Evolutionary conservation across 2,888 invertebrate genomes (phyloP), one percentile per base, ranked within the genome.

Genomic region (Orchesellides sinensis): DNA sequence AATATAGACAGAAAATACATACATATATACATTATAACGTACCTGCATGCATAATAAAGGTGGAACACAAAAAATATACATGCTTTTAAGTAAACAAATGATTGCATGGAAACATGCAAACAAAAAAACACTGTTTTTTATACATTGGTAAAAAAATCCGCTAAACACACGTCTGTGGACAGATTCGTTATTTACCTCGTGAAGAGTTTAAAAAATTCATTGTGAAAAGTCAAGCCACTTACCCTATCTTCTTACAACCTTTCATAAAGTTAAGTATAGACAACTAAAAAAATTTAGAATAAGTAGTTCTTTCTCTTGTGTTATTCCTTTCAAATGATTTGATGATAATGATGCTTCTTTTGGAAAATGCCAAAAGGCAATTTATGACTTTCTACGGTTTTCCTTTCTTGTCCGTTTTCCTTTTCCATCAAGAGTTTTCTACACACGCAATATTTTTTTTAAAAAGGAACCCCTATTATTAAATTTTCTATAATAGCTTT

Each of bases 171-270:
- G 19, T 29, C 47, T 74, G n/a, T 14, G 3, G n/a, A 27, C 6
- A 56, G 68, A 68, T 68, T n/a, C 47, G n/a, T 63, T 68, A 79
- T 70, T 79, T 70, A 35, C 52, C 61, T 70, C 21, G 52, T 32
- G 45, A 68, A 56, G 45, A 47, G 54, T 56, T 77, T 79, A 52
- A 80, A 73, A 80, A 72, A 80, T 80, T 49, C 29, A 80, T 72
- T 21, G n/a, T 23, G 27, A 72, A 63, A 80, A 80, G 80, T 80
- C 80, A 66, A 80, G 65, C 72, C 80, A 80, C 72, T 80, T 80
- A 66, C 25, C 66, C 72, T 80, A 79, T 79, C 77, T 69, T 23
- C 29, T 65, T 52, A 29, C 35, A 61, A 52, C 40, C 29, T 63
- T 61, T 29, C 63, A 12, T 27, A 40, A 63, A 63, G 63, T 63